Conservation (phyloP, 2,113 vertebrate species). For the Motacilla tschutschensis region DNA sequence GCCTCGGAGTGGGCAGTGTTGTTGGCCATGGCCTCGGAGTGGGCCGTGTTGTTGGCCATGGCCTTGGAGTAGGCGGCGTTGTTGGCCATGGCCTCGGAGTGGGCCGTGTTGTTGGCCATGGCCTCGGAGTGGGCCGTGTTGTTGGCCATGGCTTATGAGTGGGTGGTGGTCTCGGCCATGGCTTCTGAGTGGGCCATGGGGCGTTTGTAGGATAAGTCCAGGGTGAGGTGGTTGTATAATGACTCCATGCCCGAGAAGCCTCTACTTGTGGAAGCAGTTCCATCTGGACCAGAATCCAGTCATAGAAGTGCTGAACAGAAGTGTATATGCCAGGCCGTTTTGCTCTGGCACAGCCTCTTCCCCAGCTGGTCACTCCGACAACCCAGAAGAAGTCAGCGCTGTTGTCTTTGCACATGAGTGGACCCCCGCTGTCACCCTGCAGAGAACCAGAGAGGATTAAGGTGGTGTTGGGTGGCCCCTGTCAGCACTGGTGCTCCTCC, state of each 20-base stretch:
- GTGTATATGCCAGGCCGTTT: not conserved
- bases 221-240: fast-evolving
- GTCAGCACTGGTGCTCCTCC: not conserved
- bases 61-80: fast-evolving
- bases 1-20: fast-evolving
- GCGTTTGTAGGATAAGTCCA: fast-evolving
- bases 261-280: not conserved
- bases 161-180: not conserved
- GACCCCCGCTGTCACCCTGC: not conserved
- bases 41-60: fast-evolving
- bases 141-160: fast-evolving
- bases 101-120: not conserved
- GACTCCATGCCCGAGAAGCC: not conserved
- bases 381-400: not conserved
- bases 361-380: not conserved
- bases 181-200: not conserved
- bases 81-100: fast-evolving
- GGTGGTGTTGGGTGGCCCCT: not conserved
- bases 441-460: not conserved
- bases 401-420: not conserved
- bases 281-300: not conserved
- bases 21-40: fast-evolving
- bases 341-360: not conserved
- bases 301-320: not conserved
- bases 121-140: fast-evolving